Evolutionary conservation across 2,113 vertebrate genomes (phyloP).

Genomic region (Phrynosoma blainvillii): DNA sequence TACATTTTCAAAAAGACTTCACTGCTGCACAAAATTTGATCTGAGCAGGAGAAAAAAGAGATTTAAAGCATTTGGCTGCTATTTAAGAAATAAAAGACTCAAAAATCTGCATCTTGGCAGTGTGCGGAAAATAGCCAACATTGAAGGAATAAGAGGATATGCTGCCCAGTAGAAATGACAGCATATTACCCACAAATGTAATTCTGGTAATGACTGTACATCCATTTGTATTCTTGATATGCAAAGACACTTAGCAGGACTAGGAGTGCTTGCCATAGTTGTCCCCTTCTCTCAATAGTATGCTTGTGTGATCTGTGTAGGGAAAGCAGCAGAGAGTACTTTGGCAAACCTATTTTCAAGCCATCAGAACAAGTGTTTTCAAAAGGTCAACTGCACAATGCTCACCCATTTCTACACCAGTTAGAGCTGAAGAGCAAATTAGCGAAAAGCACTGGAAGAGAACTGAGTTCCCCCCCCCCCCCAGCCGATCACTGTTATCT

Average conservation of each 20-base stretch:
- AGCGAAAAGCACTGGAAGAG: neutral
- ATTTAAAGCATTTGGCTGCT: neutral
- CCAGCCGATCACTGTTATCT: neutral
- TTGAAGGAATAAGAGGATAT: neutral
- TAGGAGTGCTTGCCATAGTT: neutral
- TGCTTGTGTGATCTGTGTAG: too few species aligned
- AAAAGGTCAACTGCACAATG: neutral
- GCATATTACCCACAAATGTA: neutral
- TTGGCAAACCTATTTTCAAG: neutral
- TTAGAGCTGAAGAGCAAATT: neutral
- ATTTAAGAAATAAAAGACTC: neutral
- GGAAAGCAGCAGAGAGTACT: neutral
- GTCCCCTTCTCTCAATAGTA: neutral
- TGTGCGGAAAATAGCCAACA: neutral
- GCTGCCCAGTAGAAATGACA: neutral
- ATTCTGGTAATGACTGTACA: neutral
- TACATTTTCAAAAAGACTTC: neutral
- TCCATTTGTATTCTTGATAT: neutral
- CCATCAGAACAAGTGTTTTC: neutral
- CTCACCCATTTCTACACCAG: neutral
- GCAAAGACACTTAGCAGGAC: neutral
- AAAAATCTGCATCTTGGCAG: too few species aligned
- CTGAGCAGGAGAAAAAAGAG: neutral
- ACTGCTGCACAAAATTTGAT: neutral
- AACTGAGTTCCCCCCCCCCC: neutral